Evolutionary conservation across 2,113 vertebrate species (phyloP).

Genomic region (Mormoops blainvillei): DNA sequence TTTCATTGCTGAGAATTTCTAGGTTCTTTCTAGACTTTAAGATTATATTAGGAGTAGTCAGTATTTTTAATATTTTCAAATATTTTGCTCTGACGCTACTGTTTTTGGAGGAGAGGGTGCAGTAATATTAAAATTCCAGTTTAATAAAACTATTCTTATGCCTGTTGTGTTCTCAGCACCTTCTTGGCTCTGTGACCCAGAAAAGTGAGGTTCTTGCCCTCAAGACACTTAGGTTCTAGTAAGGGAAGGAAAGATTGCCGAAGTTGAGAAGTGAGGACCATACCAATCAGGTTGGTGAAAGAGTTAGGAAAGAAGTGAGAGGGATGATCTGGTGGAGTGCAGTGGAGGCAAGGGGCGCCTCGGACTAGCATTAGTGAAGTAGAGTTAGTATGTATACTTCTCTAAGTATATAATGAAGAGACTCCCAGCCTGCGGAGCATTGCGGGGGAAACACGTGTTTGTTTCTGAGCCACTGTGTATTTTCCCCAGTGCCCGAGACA

Average conservation of each 20-base stretch:
- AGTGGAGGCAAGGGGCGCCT: neutral
- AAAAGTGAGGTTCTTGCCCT: neutral
- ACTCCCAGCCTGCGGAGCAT: neutral
- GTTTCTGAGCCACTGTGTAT: conserved; percentile 7
- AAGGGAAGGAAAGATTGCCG: neutral
- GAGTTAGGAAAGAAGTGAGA: neutral
- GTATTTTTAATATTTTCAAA: neutral
- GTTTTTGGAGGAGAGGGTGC: neutral
- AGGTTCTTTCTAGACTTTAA: neutral
- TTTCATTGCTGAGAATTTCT: neutral
- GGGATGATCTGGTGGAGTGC: no score
- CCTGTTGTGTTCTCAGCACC: neutral
- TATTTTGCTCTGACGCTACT: neutral
- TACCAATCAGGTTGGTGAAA: neutral
- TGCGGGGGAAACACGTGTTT: neutral
- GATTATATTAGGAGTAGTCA: neutral
- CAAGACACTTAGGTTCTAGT: neutral
- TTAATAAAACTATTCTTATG: neutral
- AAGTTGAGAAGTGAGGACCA: neutral
- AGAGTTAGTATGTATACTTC: no score
- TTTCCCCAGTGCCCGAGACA: neutral
- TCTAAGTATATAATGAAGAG: neutral
- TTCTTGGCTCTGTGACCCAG: neutral
- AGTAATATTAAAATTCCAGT: neutral
- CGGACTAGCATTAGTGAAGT: neutral